Evolutionary conservation across 1,140 invertebrate genomes (phyloP).

Genomic region (Caenorhabditis latens): DNA sequence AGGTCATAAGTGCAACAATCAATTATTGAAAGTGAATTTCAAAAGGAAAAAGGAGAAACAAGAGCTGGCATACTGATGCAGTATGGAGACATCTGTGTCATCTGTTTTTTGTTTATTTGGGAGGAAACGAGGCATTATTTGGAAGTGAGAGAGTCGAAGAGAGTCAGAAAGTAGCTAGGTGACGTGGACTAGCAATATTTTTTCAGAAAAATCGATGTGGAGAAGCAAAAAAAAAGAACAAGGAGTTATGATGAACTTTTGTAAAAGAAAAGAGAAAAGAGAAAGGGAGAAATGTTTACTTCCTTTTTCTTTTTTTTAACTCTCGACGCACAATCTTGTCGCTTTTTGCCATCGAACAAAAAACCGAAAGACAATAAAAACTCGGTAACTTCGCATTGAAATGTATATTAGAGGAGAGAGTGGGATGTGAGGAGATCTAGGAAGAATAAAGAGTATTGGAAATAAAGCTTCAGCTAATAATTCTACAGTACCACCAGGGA

Average conservation of each 20-base stretch:
- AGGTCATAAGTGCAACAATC: too few species aligned
- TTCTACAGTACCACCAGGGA: too few species aligned
- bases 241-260: background rate
- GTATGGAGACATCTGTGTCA: slow-evolving; percentile 1
- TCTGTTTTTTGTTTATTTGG: slow-evolving; percentile 15
- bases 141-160: background rate
- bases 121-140: background rate
- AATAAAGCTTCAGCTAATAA: too few species aligned
- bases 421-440: too few species aligned
- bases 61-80: background rate
- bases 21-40: background rate
- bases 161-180: background rate
- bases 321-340: background rate
- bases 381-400: too few species aligned
- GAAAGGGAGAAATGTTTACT: background rate
- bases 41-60: background rate
- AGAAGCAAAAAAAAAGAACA: background rate
- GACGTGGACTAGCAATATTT: background rate
- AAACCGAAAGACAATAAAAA: background rate
- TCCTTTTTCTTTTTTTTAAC: background rate
- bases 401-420: too few species aligned
- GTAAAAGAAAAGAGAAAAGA: background rate
- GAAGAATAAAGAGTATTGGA: too few species aligned
- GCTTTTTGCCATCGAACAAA: background rate
- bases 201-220: background rate